phyloP scores from a whole-genome alignment of 2,113 vertebrate genomes.

The Silurus asotus region DNA sequence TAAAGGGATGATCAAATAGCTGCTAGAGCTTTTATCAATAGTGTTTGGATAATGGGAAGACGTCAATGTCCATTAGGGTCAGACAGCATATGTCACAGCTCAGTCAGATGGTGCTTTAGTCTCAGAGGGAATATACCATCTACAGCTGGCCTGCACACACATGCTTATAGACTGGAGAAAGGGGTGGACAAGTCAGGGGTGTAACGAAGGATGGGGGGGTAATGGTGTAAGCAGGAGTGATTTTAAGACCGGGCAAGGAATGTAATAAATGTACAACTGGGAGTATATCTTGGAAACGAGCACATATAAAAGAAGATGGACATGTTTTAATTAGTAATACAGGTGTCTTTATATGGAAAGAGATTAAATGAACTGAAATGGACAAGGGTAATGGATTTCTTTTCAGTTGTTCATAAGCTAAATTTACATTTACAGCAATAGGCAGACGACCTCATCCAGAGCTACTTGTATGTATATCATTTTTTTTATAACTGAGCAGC shows the following conservation, averaged over 20 bases:
- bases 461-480: too few species aligned
- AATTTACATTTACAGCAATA: too few species aligned
- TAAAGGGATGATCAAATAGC: constrained; percentile 36
- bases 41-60: constrained; percentile 47
- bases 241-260: neutral
- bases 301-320: neutral
- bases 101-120: constrained; percentile 64
- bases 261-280: neutral
- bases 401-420: neutral
- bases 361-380: neutral
- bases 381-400: neutral
- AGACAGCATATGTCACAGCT: constrained; percentile 67
- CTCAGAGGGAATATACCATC: constrained; percentile 60
- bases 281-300: neutral
- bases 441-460: too few species aligned
- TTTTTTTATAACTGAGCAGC: too few species aligned
- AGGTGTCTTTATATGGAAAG: neutral
- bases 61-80: constrained; percentile 57
- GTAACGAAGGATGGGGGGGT: neutral
- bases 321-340: neutral
- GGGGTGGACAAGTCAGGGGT: neutral
- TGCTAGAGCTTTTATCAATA: constrained; percentile 46
- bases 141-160: constrained; percentile 55
- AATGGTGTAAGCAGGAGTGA: neutral
- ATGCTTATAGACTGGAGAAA: neutral